A percentile compares a stretch with the other conserved stretches of the same genome.
phyloP scores from a whole-genome alignment of 2,113 vertebrate genomes.

The Pholis gunnellus region DNA sequence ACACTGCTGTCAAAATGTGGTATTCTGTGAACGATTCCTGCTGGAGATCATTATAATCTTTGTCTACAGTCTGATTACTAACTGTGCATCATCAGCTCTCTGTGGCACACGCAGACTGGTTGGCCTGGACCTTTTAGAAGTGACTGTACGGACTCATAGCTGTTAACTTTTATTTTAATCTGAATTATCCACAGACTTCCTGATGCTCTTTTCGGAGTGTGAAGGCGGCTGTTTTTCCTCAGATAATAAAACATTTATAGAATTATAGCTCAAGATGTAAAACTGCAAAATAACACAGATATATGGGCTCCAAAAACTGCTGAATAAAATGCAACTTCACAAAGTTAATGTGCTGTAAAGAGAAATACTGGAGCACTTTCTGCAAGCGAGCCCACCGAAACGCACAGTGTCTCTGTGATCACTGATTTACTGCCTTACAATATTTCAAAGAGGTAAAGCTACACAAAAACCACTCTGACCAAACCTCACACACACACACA shows the following conservation, averaged over 20 bases:
- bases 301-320: not conserved
- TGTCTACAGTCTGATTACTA: not conserved
- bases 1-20: not conserved
- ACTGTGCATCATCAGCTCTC: not conserved
- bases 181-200: not conserved
- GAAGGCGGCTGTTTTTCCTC: not conserved
- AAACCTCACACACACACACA: not conserved
- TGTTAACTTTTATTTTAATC: not conserved
- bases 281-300: too few relatives aligned
- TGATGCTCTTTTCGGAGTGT: not conserved
- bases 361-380: not conserved
- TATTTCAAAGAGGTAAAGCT: slow-evolving; percentile 34
- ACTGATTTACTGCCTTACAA: slow-evolving; percentile 31
- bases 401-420: not conserved
- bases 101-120: not conserved
- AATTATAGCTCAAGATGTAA: not conserved
- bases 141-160: not conserved
- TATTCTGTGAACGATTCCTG: not conserved
- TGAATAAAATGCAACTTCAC: not conserved
- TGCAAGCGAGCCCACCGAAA: not conserved
- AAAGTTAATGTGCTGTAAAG: not conserved
- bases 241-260: not conserved
- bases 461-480: slow-evolving; percentile 36
- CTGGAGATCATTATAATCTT: not conserved
- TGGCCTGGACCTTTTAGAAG: not conserved